Evolutionary conservation across 2,888 invertebrate genomes (phyloP), one percentile per base, ranked within the genome.

Genomic region (Ceraclea dissimilis): DNA sequence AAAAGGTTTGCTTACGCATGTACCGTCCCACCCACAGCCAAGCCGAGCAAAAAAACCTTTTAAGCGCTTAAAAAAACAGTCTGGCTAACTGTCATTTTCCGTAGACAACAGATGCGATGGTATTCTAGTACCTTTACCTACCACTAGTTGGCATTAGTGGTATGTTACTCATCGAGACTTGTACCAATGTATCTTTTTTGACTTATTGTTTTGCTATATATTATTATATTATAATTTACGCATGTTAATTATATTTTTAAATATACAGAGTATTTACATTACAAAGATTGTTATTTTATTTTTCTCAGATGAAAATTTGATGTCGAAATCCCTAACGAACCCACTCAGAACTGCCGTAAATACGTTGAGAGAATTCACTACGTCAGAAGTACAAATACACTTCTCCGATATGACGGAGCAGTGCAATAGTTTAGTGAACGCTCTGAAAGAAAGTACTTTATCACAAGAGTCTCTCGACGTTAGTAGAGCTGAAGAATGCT

Each of bases 401-500:
- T 73, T 73, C 68, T 72, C 75, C 60, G 67, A 69, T 54, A 71
- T 57, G 50, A 48, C 50, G 6, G 21, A 63, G 65, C 26, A 67
- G 60, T 59, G 67, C 69, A 51, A 66, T 70, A 26, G 64, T 68
- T 33, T 69, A 66, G 20, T 65, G 67, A 51, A 66, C 67, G 6
- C 67, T 67, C n/a, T 62, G 66, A 47, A 66, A 46, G 68, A 70
- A 52, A 65, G 62, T 49, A 51, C 64, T 1, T 48, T 58, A 10
- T 61, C 58, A 16, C 17, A 31, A 0, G 80, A 79, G 60, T 71
- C 70, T 2, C 72, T 72, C 2, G 67, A 73, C 1, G 64, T 83
- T 13, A 71, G 76, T 11, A 81, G 78, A 64, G 88, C 86, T 0
- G 88, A 89, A 66, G 90, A 90, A 69, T 89, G 89, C 60, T 80